phyloP scores from a whole-genome alignment of 1,140 invertebrate species.

The Hyles euphorbiae region DNA sequence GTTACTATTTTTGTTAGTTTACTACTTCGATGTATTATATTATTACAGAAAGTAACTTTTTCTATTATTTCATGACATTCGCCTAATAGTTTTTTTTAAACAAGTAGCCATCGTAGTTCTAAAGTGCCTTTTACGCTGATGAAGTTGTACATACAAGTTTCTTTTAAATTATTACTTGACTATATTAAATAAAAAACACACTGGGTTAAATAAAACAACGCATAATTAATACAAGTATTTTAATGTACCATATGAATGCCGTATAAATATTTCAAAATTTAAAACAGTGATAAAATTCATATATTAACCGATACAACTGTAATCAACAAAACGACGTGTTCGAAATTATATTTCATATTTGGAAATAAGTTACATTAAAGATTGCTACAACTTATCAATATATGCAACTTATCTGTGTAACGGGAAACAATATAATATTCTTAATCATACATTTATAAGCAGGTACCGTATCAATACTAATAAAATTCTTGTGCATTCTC shows the following conservation, averaged over 20 bases:
- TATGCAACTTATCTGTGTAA: conserved; percentile 29
- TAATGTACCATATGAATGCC: conserved; percentile 74
- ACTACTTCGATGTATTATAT: no score
- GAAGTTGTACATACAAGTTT: no score
- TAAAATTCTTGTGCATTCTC: neutral
- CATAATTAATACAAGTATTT: conserved; percentile 65
- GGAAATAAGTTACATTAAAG: conserved; percentile 40
- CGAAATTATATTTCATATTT: conserved; percentile 55
- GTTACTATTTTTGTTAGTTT: no score
- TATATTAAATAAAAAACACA: neutral
- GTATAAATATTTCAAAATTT: conserved; percentile 77
- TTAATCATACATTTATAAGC: conserved; percentile 48
- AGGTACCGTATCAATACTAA: conserved; percentile 40
- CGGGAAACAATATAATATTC: conserved; percentile 31
- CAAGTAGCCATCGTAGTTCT: no score
- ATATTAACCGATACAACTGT: conserved; percentile 67
- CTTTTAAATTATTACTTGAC: no score
- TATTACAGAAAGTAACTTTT: no score
- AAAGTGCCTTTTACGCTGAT: no score
- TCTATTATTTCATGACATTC: no score
- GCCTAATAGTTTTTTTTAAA: no score
- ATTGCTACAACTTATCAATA: conserved; percentile 28
- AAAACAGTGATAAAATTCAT: conserved; percentile 78
- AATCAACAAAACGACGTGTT: conserved; percentile 55
- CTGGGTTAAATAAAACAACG: conserved; percentile 38